These are phyloP conservation scores for Anoplolepis gracilipes DNA, from an alignment of 1,140 invertebrate species.

Conservation along the genomic window DNA sequence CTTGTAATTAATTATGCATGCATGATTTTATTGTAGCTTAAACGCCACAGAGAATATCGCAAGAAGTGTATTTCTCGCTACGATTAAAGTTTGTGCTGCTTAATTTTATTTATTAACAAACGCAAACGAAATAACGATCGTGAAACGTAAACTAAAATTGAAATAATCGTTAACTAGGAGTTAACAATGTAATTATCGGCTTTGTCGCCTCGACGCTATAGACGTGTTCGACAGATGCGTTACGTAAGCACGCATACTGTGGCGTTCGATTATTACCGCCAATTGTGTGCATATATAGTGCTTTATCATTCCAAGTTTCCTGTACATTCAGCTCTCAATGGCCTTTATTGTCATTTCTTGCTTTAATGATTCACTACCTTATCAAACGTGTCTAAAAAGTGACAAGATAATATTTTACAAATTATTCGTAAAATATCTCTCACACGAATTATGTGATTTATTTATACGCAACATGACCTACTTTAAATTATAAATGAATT, in stretches of 20 bases:
- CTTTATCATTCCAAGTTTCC: not conserved
- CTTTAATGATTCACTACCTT: not conserved
- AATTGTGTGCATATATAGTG: not conserved
- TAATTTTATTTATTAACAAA: conserved; percentile 12
- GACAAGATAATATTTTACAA: conserved; percentile 20
- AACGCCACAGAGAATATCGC: not conserved
- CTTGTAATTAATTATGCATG: conserved; percentile 35
- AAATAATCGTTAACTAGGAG: not conserved
- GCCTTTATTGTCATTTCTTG: not conserved
- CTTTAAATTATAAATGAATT: no score
- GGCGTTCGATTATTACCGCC: not conserved
- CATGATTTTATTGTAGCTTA: conserved; percentile 39
- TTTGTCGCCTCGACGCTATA: not conserved
- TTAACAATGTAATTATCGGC: conserved; percentile 33
- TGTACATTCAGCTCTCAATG: not conserved
- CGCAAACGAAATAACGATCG: not conserved
- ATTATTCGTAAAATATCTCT: not conserved
- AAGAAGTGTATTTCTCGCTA: not conserved
- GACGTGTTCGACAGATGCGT: conserved; percentile 27
- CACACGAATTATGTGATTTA: no score
- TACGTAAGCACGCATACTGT: not conserved
- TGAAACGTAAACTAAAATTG: not conserved
- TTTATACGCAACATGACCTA: no score
- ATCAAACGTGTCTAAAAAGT: not conserved
- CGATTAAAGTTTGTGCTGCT: not conserved